Evolutionary conservation across 35 echinoderm and acorn worm species (phyloP), one percentile per base, ranked within the genome.

Genomic region (Strongylocentrotus purpuratus): DNA sequence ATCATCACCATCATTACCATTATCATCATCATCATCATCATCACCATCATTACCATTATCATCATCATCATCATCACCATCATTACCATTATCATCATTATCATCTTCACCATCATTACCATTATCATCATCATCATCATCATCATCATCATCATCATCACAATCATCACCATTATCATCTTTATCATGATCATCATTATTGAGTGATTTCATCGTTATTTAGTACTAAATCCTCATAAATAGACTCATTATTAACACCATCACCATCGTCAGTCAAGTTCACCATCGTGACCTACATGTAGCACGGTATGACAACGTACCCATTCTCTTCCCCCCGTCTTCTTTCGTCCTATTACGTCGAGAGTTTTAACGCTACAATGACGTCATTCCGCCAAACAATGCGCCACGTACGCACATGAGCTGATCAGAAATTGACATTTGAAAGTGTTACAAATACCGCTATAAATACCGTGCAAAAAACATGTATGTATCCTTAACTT

Each of bases 1-100:
- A 92, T 45, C 45, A 45, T 45, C 45, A 45, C 35, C 45, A 92
- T 92, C 45, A 92, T 92, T 28, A 92, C n/a, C 90, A 92, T 92
- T 28, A 92, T 92, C 45, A 92, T 92, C 45, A 92, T 45, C 45
- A 92, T 45, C 45, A 45, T 22, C 45, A 92, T 45, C 45, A 92
- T 45, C 45, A 92, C 35, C 45, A 92, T 45, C 35, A 92, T 92
- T 92, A 92, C n/a, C 35, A 92, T 45, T 45, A 92, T 45, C 45
- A 92, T 92, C 90, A 92, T 45, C 47, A 92, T 92, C 25, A 92
- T 92, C 90, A 92, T 45, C 47, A 50, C 35, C 47, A 92, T 92
- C 47, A 92, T 92, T 45, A 92, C n/a, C 35, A 92, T 92, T 45
- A 45, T 92, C 35, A 45, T 92, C 47, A 45, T 92, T 45, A 45